Conservation (phyloP, 2,888 invertebrate genomes). For the Heliconius hortense region DNA sequence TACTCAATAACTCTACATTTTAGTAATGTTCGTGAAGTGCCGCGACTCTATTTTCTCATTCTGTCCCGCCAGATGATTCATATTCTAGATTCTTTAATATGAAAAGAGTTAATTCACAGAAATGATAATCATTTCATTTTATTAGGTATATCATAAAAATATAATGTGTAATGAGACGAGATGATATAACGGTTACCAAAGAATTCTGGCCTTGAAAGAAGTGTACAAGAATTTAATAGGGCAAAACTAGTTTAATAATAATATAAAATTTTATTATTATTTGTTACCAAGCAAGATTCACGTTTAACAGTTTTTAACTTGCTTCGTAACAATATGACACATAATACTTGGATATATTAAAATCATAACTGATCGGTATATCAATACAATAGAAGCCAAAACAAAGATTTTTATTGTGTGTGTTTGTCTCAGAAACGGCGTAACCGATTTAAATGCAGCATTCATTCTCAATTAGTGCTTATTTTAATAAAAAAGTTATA, state of each 20-base stretch:
- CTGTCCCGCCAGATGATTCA: background rate
- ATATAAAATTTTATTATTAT: background rate
- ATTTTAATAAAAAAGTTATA: background rate
- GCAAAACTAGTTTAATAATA: conserved; percentile 10
- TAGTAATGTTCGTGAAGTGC: background rate
- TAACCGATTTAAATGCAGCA: too few relatives aligned
- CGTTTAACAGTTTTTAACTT: background rate
- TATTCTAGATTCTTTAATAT: background rate
- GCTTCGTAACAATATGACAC: background rate
- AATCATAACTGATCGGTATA: too few relatives aligned
- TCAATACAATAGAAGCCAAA: background rate
- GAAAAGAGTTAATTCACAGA: background rate
- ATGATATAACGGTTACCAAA: conserved; percentile 9
- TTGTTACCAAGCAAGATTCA: conserved; percentile 1
- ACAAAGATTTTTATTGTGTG: background rate
- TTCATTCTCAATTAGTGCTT: background rate
- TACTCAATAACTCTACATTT: background rate
- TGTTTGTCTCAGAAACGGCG: background rate
- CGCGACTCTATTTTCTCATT: background rate
- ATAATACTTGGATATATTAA: too few relatives aligned
- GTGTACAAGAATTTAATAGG: conserved; percentile 3
- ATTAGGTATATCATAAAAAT: background rate
- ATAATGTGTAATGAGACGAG: background rate
- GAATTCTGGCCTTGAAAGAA: conserved; percentile 5
- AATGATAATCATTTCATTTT: background rate